These are phyloP conservation scores for Steromphala cineraria DNA, from an alignment of 2,888 invertebrate genomes.

Conservation along the genomic window DNA sequence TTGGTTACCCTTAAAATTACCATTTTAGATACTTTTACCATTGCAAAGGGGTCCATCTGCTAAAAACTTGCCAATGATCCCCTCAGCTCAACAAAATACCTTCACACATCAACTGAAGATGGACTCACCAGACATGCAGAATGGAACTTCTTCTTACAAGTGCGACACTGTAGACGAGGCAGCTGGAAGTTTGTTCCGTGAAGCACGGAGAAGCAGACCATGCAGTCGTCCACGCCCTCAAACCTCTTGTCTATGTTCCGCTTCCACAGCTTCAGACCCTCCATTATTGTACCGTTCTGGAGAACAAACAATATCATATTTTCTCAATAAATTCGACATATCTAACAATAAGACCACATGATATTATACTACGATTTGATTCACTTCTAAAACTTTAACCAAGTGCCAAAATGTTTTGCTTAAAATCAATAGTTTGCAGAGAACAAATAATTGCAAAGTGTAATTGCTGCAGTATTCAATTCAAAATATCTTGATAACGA, in stretches of 20 bases:
- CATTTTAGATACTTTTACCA: too few relatives aligned
- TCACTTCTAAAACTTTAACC: too few relatives aligned
- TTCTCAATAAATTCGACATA: slow-evolving; percentile 94
- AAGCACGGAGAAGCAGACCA: slow-evolving; percentile 91
- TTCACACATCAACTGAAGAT: neutral
- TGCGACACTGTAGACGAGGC: slow-evolving; percentile 89
- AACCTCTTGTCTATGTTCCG: slow-evolving; percentile 90
- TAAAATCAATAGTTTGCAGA: too few relatives aligned
- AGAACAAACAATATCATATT: slow-evolving; percentile 34
- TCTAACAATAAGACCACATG: too few relatives aligned
- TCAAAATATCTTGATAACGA: too few relatives aligned
- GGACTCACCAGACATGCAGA: slow-evolving; percentile 89
- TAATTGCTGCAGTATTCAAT: too few relatives aligned
- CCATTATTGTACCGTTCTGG: slow-evolving; percentile 92
- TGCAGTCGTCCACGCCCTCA: slow-evolving; percentile 94
- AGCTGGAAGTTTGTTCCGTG: slow-evolving; percentile 88
- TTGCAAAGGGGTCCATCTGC: too few relatives aligned
- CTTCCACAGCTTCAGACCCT: slow-evolving; percentile 92
- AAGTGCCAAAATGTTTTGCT: too few relatives aligned
- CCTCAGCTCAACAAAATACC: slow-evolving; percentile 80
- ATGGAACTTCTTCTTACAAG: slow-evolving; percentile 97
- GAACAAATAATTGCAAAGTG: too few relatives aligned
- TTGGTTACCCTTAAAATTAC: too few relatives aligned
- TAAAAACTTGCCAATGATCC: too few relatives aligned
- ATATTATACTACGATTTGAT: neutral